Conservation (phyloP, 2,797 vertebrate genomes). For the Myiothlypis coronata region DNA sequence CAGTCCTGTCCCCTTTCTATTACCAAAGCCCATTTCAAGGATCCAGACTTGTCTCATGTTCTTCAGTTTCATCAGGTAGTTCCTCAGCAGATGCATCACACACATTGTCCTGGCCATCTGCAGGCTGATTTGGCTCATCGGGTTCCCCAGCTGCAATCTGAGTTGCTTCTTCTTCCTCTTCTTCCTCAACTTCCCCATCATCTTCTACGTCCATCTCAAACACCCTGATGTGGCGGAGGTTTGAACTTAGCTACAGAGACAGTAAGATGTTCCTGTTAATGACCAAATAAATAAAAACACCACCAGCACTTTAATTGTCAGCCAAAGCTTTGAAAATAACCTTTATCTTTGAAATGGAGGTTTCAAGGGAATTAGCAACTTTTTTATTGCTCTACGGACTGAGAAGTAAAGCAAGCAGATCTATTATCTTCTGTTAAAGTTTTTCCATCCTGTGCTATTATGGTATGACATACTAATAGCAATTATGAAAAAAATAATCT, state of each 20-base stretch:
- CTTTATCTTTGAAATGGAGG: background rate
- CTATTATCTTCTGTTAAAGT: background rate
- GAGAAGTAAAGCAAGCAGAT: background rate
- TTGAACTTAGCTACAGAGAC: constrained; percentile 85
- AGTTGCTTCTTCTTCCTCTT: constrained; percentile 77
- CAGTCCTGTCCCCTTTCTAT: background rate
- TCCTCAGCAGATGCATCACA: constrained; percentile 37
- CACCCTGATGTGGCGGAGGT: constrained; percentile 91
- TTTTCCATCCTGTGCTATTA: background rate
- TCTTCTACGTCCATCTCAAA: constrained; percentile 99
- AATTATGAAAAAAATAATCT: background rate
- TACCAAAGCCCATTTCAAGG: background rate
- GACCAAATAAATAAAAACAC: background rate
- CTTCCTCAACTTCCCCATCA: constrained; percentile 90
- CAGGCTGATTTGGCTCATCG: constrained; percentile 74
- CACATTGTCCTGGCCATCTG: background rate
- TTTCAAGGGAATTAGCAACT: background rate
- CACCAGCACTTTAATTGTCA: background rate
- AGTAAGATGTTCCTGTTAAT: background rate
- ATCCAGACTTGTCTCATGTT: constrained; percentile 54
- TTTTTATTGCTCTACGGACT: background rate
- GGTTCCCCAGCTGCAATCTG: constrained; percentile 78
- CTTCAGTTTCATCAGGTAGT: constrained; percentile 59
- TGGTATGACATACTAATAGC: background rate
- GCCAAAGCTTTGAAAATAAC: background rate